Conservation (phyloP, 2,113 vertebrate species). For the Ardeotis arabs region DNA sequence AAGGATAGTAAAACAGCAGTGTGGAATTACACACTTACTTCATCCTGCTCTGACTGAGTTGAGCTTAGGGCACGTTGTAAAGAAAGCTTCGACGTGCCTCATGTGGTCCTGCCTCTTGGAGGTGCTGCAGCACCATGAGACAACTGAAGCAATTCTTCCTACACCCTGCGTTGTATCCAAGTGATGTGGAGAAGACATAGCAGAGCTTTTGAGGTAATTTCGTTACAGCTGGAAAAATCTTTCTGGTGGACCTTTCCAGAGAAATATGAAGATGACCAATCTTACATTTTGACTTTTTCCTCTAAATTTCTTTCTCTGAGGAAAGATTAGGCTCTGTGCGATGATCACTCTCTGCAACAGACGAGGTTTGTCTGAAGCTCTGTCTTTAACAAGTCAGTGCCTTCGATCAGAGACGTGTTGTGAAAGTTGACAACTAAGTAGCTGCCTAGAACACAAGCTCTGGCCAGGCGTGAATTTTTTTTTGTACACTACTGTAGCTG, state of each 20-base stretch:
- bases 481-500: fast-evolving
- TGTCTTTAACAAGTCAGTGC: neutral
- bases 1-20: neutral
- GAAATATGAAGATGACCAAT: neutral
- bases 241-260: neutral
- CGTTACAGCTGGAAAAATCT: neutral
- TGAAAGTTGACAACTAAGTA: neutral
- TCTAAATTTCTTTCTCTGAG: neutral
- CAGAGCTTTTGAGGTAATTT: neutral
- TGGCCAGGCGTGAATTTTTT: neutral
- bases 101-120: neutral
- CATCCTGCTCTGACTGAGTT: neutral
- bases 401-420: neutral
- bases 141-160: neutral
- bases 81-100: fast-evolving
- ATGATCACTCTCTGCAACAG: neutral
- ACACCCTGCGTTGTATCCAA: neutral
- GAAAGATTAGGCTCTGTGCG: neutral
- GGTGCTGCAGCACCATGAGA: neutral
- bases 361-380: neutral
- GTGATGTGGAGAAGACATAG: neutral
- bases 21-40: neutral
- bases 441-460: neutral
- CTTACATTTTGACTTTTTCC: neutral
- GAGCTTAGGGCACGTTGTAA: neutral